Conservation (phyloP, 2,888 invertebrate species). For the Pimpla rufipes region DNA sequence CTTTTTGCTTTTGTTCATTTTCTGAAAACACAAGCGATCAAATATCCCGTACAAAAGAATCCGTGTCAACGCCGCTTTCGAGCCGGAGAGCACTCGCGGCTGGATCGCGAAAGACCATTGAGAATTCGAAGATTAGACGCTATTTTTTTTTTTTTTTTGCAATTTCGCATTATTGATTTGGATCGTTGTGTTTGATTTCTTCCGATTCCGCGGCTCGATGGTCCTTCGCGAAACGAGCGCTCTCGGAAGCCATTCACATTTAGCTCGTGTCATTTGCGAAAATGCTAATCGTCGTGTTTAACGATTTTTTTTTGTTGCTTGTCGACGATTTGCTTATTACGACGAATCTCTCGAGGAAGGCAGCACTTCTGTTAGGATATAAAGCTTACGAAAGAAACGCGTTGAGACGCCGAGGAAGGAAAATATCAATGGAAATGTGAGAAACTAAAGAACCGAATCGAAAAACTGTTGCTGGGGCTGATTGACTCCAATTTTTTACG, state of each 20-base stretch:
- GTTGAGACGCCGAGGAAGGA: background rate
- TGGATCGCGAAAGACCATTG: slow-evolving; percentile 53
- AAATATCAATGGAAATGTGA: slow-evolving; percentile 32
- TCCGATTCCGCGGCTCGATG: slow-evolving; percentile 34
- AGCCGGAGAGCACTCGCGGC: slow-evolving; percentile 6
- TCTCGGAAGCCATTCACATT: slow-evolving; percentile 64
- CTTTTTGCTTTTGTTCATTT: slow-evolving; percentile 89
- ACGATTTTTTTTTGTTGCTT: slow-evolving; percentile 30
- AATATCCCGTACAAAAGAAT: slow-evolving; percentile 82
- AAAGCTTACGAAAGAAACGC: slow-evolving; percentile 47
- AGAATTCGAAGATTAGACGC: slow-evolving; percentile 13
- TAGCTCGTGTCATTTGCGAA: slow-evolving; percentile 53
- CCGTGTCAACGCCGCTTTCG: slow-evolving; percentile 70
- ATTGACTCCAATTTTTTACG: no score
- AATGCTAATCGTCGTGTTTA: slow-evolving; percentile 31
- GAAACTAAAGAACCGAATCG: no score
- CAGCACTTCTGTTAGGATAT: slow-evolving; percentile 74
- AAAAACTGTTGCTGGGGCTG: no score
- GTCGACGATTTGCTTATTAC: slow-evolving; percentile 30
- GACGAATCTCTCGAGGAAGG: slow-evolving; percentile 68
- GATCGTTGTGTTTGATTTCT: background rate
- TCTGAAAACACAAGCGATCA: slow-evolving; percentile 87
- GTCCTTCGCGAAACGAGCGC: slow-evolving; percentile 52
- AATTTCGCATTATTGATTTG: background rate
- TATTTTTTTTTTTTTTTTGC: background rate